These are phyloP conservation scores for Colletes latitarsis DNA, from an alignment of 1,140 invertebrate species.

Conservation along the genomic window DNA sequence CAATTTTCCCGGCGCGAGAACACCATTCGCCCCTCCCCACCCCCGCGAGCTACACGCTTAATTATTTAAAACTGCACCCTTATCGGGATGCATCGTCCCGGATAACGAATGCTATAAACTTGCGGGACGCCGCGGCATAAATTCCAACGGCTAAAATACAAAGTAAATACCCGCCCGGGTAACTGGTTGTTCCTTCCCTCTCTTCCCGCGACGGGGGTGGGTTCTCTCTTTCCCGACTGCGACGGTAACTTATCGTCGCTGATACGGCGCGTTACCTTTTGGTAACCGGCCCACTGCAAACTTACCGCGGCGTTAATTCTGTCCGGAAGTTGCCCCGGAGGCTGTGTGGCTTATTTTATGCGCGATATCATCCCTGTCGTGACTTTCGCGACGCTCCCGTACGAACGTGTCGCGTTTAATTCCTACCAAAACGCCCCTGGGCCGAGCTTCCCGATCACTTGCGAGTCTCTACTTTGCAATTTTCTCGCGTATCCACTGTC, in stretches of 20 bases:
- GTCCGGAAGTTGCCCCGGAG: constrained; percentile 31
- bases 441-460: background rate
- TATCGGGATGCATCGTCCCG: constrained; percentile 40
- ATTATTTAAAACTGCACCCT: constrained; percentile 46
- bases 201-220: background rate
- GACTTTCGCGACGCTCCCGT: constrained; percentile 45
- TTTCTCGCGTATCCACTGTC: no score
- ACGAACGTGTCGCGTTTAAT: constrained; percentile 21
- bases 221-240: background rate
- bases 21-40: background rate
- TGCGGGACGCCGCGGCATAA: constrained; percentile 48
- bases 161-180: constrained; percentile 43
- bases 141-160: constrained; percentile 37
- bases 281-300: constrained; percentile 50
- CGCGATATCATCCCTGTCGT: constrained; percentile 58
- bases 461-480: background rate
- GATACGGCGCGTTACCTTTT: constrained; percentile 43
- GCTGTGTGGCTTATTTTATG: constrained; percentile 61
- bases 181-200: background rate
- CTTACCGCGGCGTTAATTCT: constrained; percentile 57
- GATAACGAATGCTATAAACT: constrained; percentile 49
- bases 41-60: constrained; percentile 22
- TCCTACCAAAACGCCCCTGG: background rate
- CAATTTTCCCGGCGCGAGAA: constrained; percentile 20
- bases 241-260: constrained; percentile 39